phyloP scores from a whole-genome alignment of 2,797 vertebrate species.

The Crocidura indochinensis region DNA sequence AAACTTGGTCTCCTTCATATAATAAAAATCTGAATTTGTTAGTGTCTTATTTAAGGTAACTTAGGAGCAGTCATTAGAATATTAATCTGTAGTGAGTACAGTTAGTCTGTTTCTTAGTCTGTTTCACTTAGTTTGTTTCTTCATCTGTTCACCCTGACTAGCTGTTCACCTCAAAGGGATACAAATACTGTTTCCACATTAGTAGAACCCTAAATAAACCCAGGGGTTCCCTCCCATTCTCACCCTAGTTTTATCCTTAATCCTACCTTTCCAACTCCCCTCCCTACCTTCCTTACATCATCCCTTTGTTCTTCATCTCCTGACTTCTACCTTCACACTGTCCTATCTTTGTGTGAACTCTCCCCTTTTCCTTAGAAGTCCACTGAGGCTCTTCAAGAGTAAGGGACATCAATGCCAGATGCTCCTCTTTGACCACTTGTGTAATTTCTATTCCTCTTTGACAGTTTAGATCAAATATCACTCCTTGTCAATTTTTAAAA shows the following conservation, averaged over 20 bases:
- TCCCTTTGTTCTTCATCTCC: neutral
- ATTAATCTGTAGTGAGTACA: neutral
- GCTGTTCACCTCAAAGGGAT: neutral
- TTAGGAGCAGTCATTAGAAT: conserved; percentile 31
- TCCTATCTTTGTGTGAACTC: neutral
- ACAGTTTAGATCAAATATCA: neutral
- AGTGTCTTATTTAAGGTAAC: conserved; percentile 6
- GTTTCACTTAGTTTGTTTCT: conserved; percentile 15
- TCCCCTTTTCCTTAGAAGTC: neutral
- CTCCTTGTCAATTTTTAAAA: neutral
- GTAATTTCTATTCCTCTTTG: neutral
- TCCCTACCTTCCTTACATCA: neutral
- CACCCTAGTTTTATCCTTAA: conserved; percentile 8
- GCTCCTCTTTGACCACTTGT: neutral
- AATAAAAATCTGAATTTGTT: conserved; percentile 52
- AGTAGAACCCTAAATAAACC: neutral
- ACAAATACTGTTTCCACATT: neutral
- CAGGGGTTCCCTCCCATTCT: neutral
- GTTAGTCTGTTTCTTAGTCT: neutral
- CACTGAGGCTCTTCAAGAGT: neutral
- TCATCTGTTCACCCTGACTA: neutral
- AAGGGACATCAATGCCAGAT: too few species aligned
- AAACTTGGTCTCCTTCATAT: conserved; percentile 37
- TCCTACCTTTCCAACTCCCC: neutral
- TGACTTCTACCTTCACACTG: neutral